These are phyloP conservation scores for Cepaea nemoralis DNA, from an alignment of 1,140 invertebrate species.

Conservation along the genomic window DNA sequence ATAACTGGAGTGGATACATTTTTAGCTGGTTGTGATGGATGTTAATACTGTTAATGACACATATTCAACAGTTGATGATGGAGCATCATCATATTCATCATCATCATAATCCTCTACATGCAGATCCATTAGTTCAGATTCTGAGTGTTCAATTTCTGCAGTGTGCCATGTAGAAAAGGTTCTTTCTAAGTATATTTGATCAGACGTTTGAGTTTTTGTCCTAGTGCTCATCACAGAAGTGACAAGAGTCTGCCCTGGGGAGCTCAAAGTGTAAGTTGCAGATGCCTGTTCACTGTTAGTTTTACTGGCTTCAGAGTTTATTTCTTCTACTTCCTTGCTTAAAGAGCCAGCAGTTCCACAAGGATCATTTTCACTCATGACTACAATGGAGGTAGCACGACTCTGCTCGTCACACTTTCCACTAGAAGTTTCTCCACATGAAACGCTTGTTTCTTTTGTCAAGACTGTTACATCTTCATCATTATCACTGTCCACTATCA, in stretches of 20 bases:
- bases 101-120: no score
- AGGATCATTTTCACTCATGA: not conserved
- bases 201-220: not conserved
- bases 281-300: not conserved
- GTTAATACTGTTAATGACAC: not conserved
- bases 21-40: not conserved
- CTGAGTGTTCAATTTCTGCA: not conserved
- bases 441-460: not conserved
- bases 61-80: not conserved
- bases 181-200: not conserved
- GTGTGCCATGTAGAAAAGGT: not conserved
- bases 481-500: constrained; percentile 20
- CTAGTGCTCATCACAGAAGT: not conserved
- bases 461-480: constrained; percentile 4
- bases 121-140: not conserved
- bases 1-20: not conserved
- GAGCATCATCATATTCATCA: not conserved
- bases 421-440: not conserved
- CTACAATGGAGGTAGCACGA: not conserved
- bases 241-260: not conserved
- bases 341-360: not conserved
- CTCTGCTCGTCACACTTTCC: not conserved
- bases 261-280: not conserved
- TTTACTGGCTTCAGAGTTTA: not conserved
- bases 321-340: not conserved